Conservation (phyloP, 2,888 invertebrate genomes). For the Strigamia maritima region DNA sequence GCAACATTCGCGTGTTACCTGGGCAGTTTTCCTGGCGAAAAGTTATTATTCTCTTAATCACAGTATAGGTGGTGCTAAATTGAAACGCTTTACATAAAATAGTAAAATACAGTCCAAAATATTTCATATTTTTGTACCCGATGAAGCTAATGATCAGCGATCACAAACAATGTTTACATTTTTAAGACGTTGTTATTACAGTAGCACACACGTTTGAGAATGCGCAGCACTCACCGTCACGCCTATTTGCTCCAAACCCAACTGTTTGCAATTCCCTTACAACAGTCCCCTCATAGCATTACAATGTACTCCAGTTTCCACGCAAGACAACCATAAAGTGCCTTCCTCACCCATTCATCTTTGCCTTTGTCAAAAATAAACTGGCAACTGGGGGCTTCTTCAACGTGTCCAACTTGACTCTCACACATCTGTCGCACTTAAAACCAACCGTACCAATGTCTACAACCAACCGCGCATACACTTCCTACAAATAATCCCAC, state of each 20-base stretch:
- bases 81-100: too few relatives aligned
- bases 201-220: background rate
- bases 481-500: too few relatives aligned
- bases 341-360: conserved; percentile 15
- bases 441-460: background rate
- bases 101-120: too few relatives aligned
- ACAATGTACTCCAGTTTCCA: conserved; percentile 15
- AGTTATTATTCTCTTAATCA: too few relatives aligned
- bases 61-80: too few relatives aligned
- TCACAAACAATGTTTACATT: too few relatives aligned
- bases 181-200: too few relatives aligned
- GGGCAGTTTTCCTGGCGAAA: too few relatives aligned
- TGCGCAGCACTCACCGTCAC: background rate
- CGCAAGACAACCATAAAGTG: conserved; percentile 10
- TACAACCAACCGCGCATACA: background rate
- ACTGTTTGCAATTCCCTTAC: conserved; percentile 15
- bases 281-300: conserved; percentile 15
- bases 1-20: too few relatives aligned
- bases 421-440: background rate
- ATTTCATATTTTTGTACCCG: too few relatives aligned
- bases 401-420: conserved; percentile 15
- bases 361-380: conserved; percentile 15
- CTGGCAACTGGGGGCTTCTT: conserved; percentile 5
- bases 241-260: conserved; percentile 1
- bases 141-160: too few relatives aligned